A percentile compares a stretch with the other conserved stretches of the same genome.
These are phyloP conservation scores for Scomberomorus guttatus DNA, from an alignment of 2,797 vertebrate species.

Conservation along the genomic window DNA sequence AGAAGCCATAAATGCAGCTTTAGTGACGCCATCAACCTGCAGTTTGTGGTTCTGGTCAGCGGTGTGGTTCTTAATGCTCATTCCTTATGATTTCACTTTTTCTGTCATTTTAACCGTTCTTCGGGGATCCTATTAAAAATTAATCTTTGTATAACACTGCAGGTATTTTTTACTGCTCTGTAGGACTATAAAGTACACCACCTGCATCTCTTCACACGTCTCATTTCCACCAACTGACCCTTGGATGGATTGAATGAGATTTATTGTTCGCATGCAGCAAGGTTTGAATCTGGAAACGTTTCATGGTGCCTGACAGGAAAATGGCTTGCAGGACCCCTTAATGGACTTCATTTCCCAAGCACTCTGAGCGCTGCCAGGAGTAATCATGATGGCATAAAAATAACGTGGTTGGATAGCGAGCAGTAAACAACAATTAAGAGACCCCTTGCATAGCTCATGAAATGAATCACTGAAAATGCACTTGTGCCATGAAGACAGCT, in stretches of 20 bases:
- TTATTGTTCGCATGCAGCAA: constrained; percentile 40
- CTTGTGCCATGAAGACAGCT: constrained; percentile 72
- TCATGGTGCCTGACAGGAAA: constrained; percentile 63
- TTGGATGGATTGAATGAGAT: constrained; percentile 41
- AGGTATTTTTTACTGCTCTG: constrained; percentile 38
- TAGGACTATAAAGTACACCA: constrained; percentile 37
- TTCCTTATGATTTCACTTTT: constrained; percentile 25
- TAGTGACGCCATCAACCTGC: constrained; percentile 1
- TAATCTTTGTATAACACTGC: constrained; percentile 11
- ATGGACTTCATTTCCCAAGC: constrained; percentile 78
- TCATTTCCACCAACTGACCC: constrained; percentile 43
- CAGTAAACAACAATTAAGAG: constrained; percentile 83
- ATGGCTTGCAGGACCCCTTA: constrained; percentile 69
- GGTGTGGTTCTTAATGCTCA: constrained; percentile 2
- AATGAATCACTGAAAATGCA: constrained; percentile 82
- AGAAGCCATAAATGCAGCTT: constrained; percentile 13
- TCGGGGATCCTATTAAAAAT: constrained; percentile 23
- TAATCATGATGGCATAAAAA: constrained; percentile 79
- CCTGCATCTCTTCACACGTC: constrained; percentile 33
- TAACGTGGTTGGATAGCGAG: constrained; percentile 71
- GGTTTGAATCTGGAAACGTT: constrained; percentile 57
- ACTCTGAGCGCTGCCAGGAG: constrained; percentile 65
- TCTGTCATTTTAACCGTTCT: constrained; percentile 18
- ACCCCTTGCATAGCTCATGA: constrained; percentile 71
- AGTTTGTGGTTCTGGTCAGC: constrained; percentile 7